Base-by-base conservation (phyloP, 1,140 invertebrate species). In the Macrotrachela quadricornifera region DNA sequence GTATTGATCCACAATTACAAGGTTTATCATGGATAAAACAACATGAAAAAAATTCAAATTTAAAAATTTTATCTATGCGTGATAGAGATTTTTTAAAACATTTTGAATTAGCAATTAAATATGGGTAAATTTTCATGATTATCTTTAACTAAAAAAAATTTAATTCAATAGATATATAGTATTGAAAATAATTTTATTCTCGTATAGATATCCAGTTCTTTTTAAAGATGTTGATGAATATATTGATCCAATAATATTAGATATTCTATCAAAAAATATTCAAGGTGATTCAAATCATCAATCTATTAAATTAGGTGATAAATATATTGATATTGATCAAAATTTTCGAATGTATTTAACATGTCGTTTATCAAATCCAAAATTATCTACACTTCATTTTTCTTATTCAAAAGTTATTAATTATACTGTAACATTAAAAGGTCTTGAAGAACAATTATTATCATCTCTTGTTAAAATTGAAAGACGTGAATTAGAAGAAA, bases 1-100 rank as follows among this genome's bases (percentile, higher is more conserved):
- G 94, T 80, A 91, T 94, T 62, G 87, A 92, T 73, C 87, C 87
- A 6, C 84, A 77, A 62, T 58, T 70, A 17, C 65, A 68, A 46
- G 39, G 40, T 42, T 14, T 42, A 56, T 69, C 68, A 53, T 70
- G 68, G 68, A 61, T 70, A 15, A 69, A 69, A 56, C 69, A 70
- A 55, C 66, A 67, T 66, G 68, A 70, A 59, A 65, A 64, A 54
- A 51, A 57, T 6, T 67, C 66, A 56, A 69, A 70, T 50, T 58
- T 70, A 37, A 65, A 63, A 45, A 62, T 70, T 30, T 30, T 30
- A 30, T 30, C 21, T 4, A 30, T 30, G 21, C 2, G 21, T 4
- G 21, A 30, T 30, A 2, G 21, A 30, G 21, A 30, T 30, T 30
- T 30, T 30, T 30, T 30, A 8, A 30, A 30, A 30, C 21, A 30